These are phyloP conservation scores for Monodelphis domestica DNA, from an alignment of 2,797 vertebrate species.

Conservation along the genomic window DNA sequence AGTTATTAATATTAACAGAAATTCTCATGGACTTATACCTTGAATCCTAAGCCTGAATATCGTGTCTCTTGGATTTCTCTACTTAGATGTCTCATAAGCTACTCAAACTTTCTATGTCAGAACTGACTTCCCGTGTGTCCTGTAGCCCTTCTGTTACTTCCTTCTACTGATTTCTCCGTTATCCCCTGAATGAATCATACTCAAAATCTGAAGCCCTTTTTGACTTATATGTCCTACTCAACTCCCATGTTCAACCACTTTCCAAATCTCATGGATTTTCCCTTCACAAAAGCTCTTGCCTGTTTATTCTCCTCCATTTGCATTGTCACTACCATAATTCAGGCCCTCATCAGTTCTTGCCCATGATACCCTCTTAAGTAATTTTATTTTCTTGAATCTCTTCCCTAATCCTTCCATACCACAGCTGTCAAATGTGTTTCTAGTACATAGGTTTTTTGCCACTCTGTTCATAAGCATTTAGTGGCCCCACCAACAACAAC, in stretches of 20 bases:
- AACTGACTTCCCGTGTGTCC: neutral
- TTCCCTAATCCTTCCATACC: neutral
- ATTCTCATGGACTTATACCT: neutral
- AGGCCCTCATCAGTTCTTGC: neutral
- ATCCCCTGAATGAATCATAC: neutral
- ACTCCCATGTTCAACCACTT: neutral
- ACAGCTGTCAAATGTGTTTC: neutral
- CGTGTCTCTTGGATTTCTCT: neutral
- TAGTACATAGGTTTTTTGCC: neutral
- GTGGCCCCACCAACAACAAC: neutral
- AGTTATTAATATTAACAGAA: neutral
- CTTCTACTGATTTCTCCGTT: neutral
- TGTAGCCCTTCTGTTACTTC: neutral
- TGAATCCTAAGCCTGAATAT: neutral
- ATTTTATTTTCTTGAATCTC: neutral
- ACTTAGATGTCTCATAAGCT: neutral
- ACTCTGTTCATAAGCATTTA: neutral
- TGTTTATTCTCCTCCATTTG: neutral
- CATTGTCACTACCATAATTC: neutral
- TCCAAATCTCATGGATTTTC: neutral
- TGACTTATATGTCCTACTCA: neutral
- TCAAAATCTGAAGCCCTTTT: neutral
- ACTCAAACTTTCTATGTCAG: neutral
- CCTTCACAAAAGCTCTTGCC: neutral
- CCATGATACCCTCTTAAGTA: neutral